phyloP scores from a whole-genome alignment of 1,140 invertebrate genomes.

The Micrasema minimum region DNA sequence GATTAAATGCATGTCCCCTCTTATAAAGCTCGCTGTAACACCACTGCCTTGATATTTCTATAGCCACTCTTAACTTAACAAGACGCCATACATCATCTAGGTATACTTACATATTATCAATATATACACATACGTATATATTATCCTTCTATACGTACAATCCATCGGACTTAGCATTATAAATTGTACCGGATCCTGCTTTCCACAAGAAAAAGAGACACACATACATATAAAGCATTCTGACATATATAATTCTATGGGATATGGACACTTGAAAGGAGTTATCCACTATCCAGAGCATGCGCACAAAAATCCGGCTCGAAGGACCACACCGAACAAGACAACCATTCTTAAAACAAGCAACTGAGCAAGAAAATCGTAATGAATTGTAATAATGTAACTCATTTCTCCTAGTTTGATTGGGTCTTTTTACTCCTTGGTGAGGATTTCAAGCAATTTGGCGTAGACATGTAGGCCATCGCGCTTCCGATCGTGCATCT shows the following conservation, averaged over 20 bases:
- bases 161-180: constrained; percentile 42
- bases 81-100: background rate
- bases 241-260: constrained; percentile 12
- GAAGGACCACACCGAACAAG: background rate
- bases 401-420: background rate
- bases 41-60: background rate
- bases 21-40: background rate
- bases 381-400: background rate
- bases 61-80: background rate
- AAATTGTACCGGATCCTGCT: constrained; percentile 41
- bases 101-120: background rate
- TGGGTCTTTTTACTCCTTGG: background rate
- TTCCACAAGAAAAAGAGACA: constrained; percentile 14
- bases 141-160: background rate
- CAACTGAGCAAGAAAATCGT: background rate
- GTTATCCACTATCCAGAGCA: constrained; percentile 5
- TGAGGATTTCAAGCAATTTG: background rate
- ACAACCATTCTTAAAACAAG: background rate
- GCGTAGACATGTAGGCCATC: background rate
- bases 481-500: constrained; percentile 2
- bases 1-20: background rate
- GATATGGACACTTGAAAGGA: background rate
- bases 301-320: constrained; percentile 7
- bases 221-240: constrained; percentile 7
- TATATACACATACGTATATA: background rate